A percentile compares a stretch with the other conserved stretches of the same genome.
These are phyloP conservation scores for Heliconius himera DNA, from an alignment of 1,140 invertebrate genomes.

Conservation along the genomic window DNA sequence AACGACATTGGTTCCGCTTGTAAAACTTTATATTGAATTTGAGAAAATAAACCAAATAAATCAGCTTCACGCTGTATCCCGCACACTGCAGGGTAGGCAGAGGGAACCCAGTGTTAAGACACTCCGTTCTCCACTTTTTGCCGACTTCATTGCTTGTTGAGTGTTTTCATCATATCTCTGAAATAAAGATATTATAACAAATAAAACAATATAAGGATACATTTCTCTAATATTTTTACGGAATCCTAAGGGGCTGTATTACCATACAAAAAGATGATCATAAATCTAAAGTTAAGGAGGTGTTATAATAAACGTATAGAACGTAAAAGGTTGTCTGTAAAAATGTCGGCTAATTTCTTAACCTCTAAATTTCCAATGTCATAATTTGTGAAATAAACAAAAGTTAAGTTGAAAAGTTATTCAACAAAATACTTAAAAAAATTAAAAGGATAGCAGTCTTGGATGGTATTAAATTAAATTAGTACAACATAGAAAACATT, in stretches of 20 bases:
- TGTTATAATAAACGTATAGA: conserved; percentile 77
- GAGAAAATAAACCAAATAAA: no score
- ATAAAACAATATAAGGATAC: neutral
- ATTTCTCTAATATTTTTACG: neutral
- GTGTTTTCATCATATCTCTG: no score
- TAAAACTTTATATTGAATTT: neutral
- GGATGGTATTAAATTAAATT: no score
- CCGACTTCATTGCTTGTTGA: no score
- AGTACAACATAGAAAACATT: no score
- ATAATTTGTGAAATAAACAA: conserved; percentile 40
- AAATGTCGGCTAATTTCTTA: conserved; percentile 58
- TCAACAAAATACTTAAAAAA: no score
- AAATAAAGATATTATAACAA: no score
- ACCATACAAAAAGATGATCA: conserved; percentile 70
- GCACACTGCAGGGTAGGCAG: no score
- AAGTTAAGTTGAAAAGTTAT: neutral
- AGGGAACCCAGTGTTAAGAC: no score
- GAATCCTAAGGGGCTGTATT: conserved; percentile 46
- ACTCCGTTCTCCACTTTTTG: no score
- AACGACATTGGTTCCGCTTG: neutral
- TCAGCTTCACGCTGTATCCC: no score
- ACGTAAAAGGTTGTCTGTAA: conserved; percentile 65
- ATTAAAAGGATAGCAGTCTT: no score
- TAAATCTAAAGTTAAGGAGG: conserved; percentile 79
- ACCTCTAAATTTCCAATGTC: conserved; percentile 62